Conservation (phyloP, 2,113 vertebrate species). For the Bubalus kerabau region DNA sequence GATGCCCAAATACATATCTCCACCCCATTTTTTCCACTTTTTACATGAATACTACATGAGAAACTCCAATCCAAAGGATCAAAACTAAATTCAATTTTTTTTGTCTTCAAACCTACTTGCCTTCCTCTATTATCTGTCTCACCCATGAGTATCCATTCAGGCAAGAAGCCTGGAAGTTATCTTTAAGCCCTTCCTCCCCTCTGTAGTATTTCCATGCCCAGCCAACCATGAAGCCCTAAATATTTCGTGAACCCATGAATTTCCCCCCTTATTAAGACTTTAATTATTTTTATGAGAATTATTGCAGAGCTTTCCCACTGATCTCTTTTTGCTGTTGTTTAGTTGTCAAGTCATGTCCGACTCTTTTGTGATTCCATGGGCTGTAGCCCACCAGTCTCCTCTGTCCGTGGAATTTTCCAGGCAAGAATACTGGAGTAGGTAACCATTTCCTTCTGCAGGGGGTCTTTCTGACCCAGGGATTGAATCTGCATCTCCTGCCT, state of each 20-base stretch:
- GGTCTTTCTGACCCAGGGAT: not conserved
- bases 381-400: fast-evolving
- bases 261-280: not conserved
- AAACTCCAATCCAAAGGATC: not conserved
- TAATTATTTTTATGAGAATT: not conserved
- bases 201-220: too few relatives aligned
- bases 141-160: not conserved
- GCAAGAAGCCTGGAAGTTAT: not conserved
- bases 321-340: not conserved
- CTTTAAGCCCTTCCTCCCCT: not conserved
- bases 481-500: fast-evolving
- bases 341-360: not conserved
- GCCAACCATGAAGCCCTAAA: not conserved
- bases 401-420: not conserved
- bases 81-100: not conserved
- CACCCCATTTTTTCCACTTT: not conserved
- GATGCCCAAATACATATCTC: not conserved
- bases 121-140: not conserved
- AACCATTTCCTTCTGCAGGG: not conserved
- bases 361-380: not conserved
- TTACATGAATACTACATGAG: not conserved
- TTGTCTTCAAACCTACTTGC: not conserved
- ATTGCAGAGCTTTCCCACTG: not conserved
- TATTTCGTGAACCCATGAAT: not conserved
- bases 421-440: not conserved